These are phyloP conservation scores for Erpetoichthys calabaricus DNA, from an alignment of 2,797 vertebrate species.

Conservation along the genomic window DNA sequence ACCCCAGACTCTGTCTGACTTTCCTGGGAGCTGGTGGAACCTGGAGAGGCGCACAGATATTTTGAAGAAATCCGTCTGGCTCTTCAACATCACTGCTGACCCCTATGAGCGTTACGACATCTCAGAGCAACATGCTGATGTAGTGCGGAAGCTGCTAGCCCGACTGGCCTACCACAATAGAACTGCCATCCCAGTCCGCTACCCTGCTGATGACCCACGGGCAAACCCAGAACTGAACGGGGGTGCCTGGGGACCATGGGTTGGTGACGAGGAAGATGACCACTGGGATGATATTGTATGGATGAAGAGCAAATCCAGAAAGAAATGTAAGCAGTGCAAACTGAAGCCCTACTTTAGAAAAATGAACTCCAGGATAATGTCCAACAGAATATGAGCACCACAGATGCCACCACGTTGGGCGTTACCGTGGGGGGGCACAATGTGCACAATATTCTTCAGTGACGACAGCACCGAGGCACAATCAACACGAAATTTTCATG, in stretches of 20 bases:
- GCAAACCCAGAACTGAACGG: slow-evolving; percentile 81
- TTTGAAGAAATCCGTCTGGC: slow-evolving; percentile 70
- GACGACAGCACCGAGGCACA: no score
- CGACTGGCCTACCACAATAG: slow-evolving; percentile 75
- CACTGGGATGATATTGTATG: slow-evolving; percentile 45
- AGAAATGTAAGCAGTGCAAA: slow-evolving; percentile 77
- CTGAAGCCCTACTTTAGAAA: slow-evolving; percentile 79
- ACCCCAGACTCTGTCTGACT: slow-evolving; percentile 73
- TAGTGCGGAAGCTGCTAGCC: slow-evolving; percentile 72
- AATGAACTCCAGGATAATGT: slow-evolving; percentile 83
- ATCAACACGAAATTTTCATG: no score
- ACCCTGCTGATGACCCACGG: slow-evolving; percentile 77
- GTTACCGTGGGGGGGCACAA: no score
- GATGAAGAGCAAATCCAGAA: slow-evolving; percentile 53
- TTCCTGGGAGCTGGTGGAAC: slow-evolving; percentile 85
- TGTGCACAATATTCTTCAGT: no score
- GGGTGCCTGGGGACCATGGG: slow-evolving; percentile 90
- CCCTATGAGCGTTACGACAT: slow-evolving; percentile 80
- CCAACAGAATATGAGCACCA: slow-evolving; percentile 68
- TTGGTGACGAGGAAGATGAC: slow-evolving; percentile 66
- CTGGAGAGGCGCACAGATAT: slow-evolving; percentile 68
- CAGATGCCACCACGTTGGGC: neutral
- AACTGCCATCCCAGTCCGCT: slow-evolving; percentile 85
- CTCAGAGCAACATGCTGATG: slow-evolving; percentile 65
- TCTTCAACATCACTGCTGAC: slow-evolving; percentile 87